Conservation (phyloP, 2,888 invertebrate species). For the Conchocele bisecta region DNA sequence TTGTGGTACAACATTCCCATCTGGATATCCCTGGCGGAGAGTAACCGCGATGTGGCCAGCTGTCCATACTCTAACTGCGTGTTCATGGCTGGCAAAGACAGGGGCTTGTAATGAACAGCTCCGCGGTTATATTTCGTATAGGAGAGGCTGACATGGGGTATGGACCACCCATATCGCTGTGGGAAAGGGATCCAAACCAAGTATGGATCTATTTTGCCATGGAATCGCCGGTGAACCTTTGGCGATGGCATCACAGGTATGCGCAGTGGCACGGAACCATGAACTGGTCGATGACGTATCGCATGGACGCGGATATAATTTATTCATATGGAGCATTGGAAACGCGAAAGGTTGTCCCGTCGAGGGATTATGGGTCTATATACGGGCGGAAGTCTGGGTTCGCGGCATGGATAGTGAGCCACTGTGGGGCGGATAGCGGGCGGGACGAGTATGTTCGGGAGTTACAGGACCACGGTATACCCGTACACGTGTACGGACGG, state of each 20-base stretch:
- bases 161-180: background rate
- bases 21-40: background rate
- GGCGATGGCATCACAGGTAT: background rate
- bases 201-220: slow-evolving; percentile 7
- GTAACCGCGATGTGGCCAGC: background rate
- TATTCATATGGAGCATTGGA: background rate
- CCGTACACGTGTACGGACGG: slow-evolving; percentile 59
- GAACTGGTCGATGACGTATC: slow-evolving; percentile 18
- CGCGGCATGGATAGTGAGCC: slow-evolving; percentile 66
- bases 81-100: background rate
- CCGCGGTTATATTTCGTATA: slow-evolving; percentile 4
- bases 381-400: slow-evolving; percentile 33
- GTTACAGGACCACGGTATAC: slow-evolving; percentile 48
- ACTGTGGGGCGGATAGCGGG: slow-evolving; percentile 54
- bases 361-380: background rate
- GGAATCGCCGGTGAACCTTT: slow-evolving; percentile 18
- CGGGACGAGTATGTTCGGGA: slow-evolving; percentile 56
- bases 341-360: background rate
- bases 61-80: slow-evolving; percentile 2
- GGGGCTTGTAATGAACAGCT: background rate
- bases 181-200: slow-evolving; percentile 4
- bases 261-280: background rate
- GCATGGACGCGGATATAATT: slow-evolving; percentile 7
- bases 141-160: background rate
- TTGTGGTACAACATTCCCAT: slow-evolving; percentile 1